Conservation (phyloP, 1,140 invertebrate species). For the Bombus sylvicola region DNA sequence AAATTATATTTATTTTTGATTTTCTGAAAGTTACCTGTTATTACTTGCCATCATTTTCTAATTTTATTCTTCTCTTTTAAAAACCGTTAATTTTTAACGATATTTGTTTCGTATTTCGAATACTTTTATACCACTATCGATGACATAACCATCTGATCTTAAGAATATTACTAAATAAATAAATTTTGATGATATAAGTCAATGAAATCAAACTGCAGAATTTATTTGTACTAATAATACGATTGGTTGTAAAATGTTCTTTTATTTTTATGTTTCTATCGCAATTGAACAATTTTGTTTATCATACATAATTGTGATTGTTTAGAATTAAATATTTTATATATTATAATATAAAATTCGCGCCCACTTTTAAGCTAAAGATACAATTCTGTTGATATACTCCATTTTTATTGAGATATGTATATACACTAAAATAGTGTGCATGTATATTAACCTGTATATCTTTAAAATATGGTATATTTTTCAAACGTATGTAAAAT, state of each 20-base stretch:
- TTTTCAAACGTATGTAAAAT: background rate
- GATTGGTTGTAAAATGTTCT: background rate
- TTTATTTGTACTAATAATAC: background rate
- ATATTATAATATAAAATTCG: background rate
- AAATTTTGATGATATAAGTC: background rate
- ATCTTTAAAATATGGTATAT: background rate
- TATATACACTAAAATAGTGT: background rate
- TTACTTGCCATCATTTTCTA: no score
- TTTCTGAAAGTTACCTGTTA: background rate
- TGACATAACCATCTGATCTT: background rate
- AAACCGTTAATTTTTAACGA: background rate
- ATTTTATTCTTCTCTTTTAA: background rate
- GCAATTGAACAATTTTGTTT: background rate
- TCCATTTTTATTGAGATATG: background rate
- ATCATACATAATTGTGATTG: background rate
- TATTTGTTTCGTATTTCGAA: background rate
- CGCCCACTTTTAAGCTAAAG: background rate
- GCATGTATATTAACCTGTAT: background rate
- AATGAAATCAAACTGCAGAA: background rate
- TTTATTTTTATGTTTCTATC: background rate
- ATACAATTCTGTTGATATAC: background rate
- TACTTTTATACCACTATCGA: background rate
- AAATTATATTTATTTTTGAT: background rate
- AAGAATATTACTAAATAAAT: background rate
- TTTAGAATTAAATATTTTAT: background rate